phyloP scores from a whole-genome alignment of 53 echinoderm and acorn worm genomes.

The Luidia sarsii region DNA sequence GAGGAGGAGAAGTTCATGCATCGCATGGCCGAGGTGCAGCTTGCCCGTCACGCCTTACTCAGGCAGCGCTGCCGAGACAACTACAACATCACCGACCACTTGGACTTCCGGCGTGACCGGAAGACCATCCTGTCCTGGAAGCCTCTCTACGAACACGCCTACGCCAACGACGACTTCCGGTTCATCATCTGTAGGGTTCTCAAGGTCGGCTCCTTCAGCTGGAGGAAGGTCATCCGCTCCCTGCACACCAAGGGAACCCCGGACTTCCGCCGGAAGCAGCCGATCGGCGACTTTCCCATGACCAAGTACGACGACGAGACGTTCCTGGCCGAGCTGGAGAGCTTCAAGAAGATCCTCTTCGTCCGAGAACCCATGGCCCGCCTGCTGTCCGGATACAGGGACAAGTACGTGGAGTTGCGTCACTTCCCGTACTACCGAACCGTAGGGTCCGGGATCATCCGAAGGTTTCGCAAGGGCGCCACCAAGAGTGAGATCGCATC shows the following conservation, averaged over 20 bases:
- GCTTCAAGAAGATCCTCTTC: constrained; percentile 8
- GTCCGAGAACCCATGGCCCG: constrained; percentile 29
- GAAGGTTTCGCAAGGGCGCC: neutral
- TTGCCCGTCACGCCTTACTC: neutral
- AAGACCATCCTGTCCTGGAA: constrained; percentile 13
- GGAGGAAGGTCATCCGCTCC: constrained; percentile 23
- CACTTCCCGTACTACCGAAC: constrained; percentile 31
- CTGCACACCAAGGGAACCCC: constrained; percentile 5
- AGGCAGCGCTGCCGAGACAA: neutral
- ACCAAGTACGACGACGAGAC: constrained; percentile 1
- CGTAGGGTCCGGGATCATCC: neutral
- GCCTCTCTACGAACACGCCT: constrained; percentile 16
- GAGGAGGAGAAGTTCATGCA: constrained; percentile 23
- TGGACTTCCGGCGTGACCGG: constrained; percentile 8
- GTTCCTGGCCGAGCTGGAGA: neutral
- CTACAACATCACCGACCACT: neutral
- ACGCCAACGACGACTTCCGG: constrained; percentile 20
- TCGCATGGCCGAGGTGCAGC: constrained; percentile 7
- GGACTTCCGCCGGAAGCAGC: neutral
- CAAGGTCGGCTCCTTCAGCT: constrained; percentile 21
- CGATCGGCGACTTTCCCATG: constrained; percentile 10
- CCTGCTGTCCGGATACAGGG: constrained; percentile 15
- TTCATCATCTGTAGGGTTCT: constrained; percentile 24
- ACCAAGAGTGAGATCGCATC: neutral
- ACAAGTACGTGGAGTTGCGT: constrained; percentile 26